A percentile compares a stretch with the other conserved stretches of the same genome.
Conservation (phyloP, 2,888 invertebrate species). For the Dyspetes luteomarginatus region DNA sequence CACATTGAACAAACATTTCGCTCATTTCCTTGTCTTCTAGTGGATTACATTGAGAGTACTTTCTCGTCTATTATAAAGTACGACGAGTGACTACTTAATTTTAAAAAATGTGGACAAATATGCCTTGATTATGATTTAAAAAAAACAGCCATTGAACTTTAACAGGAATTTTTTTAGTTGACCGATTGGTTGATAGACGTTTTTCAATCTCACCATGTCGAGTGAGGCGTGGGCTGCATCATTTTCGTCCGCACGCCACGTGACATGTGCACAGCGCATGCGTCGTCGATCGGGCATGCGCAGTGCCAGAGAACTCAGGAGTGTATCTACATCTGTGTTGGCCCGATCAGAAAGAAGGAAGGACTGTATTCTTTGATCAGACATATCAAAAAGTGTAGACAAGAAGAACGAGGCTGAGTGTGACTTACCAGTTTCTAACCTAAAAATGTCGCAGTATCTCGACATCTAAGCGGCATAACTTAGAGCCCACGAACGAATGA, state of each 20-base stretch:
- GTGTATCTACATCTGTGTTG: neutral
- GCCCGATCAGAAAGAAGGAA: neutral
- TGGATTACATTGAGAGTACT: neutral
- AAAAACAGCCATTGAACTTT: neutral
- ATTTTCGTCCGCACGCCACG: too few relatives aligned
- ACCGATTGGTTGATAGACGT: neutral
- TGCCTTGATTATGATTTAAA: neutral
- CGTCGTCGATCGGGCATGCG: neutral
- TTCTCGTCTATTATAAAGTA: too few relatives aligned
- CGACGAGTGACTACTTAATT: neutral
- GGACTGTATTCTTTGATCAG: neutral
- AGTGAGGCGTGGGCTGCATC: too few relatives aligned
- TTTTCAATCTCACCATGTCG: neutral
- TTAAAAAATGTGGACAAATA: neutral
- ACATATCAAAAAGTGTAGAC: neutral
- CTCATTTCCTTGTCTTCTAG: neutral
- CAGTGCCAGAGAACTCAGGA: too few relatives aligned
- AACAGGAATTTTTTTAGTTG: neutral
- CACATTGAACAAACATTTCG: slow-evolving; percentile 14
- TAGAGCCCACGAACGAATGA: neutral
- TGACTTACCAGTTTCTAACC: neutral
- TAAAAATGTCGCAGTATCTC: neutral
- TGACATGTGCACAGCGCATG: too few relatives aligned
- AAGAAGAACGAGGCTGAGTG: neutral
- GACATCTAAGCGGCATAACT: neutral